Conservation (phyloP, 64 coral and sea anemone genomes). For the Stichodactyla mertensii region DNA sequence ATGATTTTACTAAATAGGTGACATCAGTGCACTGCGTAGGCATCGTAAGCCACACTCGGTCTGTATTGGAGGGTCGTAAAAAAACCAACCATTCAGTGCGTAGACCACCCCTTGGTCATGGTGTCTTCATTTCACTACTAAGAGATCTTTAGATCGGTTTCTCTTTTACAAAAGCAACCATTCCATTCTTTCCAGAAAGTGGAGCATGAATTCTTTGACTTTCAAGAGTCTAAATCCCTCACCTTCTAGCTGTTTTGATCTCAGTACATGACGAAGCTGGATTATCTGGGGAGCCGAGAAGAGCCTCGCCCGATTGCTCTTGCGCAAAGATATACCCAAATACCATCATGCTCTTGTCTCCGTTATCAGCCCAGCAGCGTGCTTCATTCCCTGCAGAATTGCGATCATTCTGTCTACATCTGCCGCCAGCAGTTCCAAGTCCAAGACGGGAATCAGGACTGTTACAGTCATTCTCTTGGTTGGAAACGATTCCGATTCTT, state of each 20-base stretch:
- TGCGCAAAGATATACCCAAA: constrained; percentile 7
- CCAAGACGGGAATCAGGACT: constrained; percentile 42
- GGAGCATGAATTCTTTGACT: background rate
- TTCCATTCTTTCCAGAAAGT: too few relatives aligned
- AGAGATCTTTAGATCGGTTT: too few relatives aligned
- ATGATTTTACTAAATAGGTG: background rate
- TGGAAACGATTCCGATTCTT: constrained; percentile 45
- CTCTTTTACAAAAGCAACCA: too few relatives aligned
- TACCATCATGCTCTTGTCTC: background rate
- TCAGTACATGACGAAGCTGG: background rate
- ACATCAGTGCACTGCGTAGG: too few relatives aligned
- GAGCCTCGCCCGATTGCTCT: background rate
- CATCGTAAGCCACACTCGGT: too few relatives aligned
- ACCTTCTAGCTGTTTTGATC: background rate
- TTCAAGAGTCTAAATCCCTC: background rate
- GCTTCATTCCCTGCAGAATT: constrained; percentile 6
- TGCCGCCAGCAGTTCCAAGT: constrained; percentile 1
- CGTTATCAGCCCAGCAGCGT: background rate
- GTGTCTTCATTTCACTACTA: too few relatives aligned
- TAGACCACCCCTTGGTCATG: too few relatives aligned
- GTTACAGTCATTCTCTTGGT: constrained; percentile 35
- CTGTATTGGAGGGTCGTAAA: too few relatives aligned
- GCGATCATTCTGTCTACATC: constrained; percentile 2
- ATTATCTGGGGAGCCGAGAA: background rate
- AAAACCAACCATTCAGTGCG: too few relatives aligned